These are phyloP conservation scores for Mohoua ochrocephala DNA, from an alignment of 2,113 vertebrate species.

Conservation along the genomic window DNA sequence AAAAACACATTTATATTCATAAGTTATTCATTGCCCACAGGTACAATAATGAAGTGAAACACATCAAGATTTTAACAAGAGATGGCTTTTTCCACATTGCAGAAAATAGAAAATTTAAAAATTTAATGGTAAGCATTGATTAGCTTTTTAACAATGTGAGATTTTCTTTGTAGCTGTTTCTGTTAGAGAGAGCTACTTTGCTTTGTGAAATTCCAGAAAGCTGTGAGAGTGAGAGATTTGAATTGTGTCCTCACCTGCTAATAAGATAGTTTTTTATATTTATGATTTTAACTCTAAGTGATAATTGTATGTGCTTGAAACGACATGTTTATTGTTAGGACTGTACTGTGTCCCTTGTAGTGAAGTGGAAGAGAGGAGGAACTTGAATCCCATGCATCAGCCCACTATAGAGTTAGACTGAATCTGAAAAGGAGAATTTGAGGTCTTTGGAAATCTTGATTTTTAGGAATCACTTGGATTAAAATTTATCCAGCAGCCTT, in stretches of 20 bases:
- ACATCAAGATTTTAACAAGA: constrained; percentile 98
- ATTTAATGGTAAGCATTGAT: constrained; percentile 89
- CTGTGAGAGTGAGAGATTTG: neutral
- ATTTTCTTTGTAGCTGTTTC: neutral
- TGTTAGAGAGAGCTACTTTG: neutral
- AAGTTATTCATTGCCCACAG: constrained; percentile 91
- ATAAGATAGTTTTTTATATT: neutral
- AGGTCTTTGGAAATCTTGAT: neutral
- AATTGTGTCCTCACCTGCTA: neutral
- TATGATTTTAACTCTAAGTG: neutral
- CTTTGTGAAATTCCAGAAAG: constrained; percentile 23
- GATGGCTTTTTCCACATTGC: constrained; percentile 94
- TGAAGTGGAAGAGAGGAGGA: neutral
- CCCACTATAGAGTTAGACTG: neutral
- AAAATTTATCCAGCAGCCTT: neutral
- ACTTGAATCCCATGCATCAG: neutral
- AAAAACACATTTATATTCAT: constrained; percentile 92
- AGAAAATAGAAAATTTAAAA: constrained; percentile 97
- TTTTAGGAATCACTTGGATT: neutral
- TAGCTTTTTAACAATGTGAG: constrained; percentile 24
- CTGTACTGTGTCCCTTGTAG: neutral
- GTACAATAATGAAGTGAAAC: constrained; percentile 99
- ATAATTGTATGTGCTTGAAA: neutral
- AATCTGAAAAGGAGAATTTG: neutral
- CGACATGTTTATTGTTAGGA: neutral